Evolutionary conservation across 2,113 vertebrate genomes (phyloP), one percentile per base, ranked within the genome.

Genomic region (Triplophysa dalaica): DNA sequence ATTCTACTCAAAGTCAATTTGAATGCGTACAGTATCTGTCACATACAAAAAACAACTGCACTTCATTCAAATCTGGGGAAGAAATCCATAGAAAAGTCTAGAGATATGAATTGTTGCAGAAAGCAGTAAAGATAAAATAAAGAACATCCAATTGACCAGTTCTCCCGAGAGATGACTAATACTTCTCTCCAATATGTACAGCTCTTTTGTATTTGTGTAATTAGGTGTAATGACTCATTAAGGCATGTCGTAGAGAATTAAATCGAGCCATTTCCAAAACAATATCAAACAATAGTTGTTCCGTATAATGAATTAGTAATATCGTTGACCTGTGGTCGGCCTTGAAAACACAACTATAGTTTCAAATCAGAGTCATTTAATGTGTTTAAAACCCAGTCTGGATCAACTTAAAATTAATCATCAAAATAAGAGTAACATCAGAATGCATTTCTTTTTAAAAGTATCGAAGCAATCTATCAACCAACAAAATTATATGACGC

Each of bases 161-260:
- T 70, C 41, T 38, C 43, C 29, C 19, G 33, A 69, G 65, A 26
- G 77, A 70, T 62, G 52, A 60, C 43, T 17, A 26, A 62, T 45
- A 54, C 60, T 54, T 73, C 19, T 8, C 33, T 38, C 11, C 3
- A 58, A 78, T 22, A 41, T 41, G 12, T 26, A 62, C 21, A 50
- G 68, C 19, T n/a, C 69, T 79, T 64, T 79, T 79, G 69, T 79
- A 54, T 79, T 72, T 73, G 78, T 79, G 45, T 73, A 79, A 73
- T 79, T 79, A 72, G 29, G 45, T 50, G 64, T 54, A 73, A 33
- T 43, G 68, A 72, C 68, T 72, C 26, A 48, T 75, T 52, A 14
- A 1, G 14, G 9, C 77, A 84, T 82, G 82, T 86, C 63, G 19
- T 7, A 0, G 79, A 85, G 81, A 90, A 85, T 88, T 19, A 85